phyloP scores from a whole-genome alignment of 2,113 vertebrate genomes.

The Alaudala cheleensis region DNA sequence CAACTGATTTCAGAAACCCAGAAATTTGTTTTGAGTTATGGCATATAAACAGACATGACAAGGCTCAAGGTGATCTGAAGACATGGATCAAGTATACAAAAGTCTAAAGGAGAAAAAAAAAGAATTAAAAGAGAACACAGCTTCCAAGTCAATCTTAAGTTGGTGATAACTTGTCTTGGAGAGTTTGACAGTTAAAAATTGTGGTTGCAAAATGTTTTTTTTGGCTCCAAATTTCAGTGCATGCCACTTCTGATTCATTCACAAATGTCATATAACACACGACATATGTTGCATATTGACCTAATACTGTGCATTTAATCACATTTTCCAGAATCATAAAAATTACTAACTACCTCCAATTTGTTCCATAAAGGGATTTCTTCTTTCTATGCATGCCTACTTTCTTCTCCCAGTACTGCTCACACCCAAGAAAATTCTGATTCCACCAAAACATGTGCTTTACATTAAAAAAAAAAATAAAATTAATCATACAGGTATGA shows the following conservation, averaged over 20 bases:
- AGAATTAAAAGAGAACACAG: background rate
- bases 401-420: background rate
- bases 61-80: background rate
- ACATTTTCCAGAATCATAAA: background rate
- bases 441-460: background rate
- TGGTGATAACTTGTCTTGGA: background rate
- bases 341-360: background rate
- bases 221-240: background rate
- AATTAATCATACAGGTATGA: background rate
- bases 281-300: background rate
- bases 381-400: background rate
- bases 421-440: background rate
- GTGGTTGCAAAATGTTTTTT: background rate
- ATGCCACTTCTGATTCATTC: rapidly evolving
- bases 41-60: background rate
- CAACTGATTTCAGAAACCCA: background rate
- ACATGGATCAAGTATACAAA: background rate
- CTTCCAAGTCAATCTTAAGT: background rate
- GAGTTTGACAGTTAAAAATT: background rate
- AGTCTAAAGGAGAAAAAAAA: background rate
- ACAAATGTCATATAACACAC: background rate
- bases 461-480: background rate
- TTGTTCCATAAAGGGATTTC: background rate
- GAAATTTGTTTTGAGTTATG: background rate
- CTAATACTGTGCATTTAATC: background rate